Conservation (phyloP, 2,797 vertebrate species). For the Octomys mimax region DNA sequence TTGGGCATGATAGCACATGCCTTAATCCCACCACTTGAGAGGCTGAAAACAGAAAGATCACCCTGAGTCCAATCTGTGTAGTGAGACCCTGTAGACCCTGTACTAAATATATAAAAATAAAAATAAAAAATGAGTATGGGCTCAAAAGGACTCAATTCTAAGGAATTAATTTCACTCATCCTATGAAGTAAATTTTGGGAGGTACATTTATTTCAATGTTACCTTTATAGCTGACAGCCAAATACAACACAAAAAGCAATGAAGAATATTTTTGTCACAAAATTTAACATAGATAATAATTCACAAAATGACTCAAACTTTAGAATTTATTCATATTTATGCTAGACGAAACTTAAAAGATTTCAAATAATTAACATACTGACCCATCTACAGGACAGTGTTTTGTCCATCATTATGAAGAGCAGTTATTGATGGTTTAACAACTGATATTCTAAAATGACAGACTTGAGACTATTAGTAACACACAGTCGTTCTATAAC, state of each 20-base stretch:
- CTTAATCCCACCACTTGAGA: too few species aligned
- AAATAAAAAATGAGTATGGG: neutral
- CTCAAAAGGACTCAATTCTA: neutral
- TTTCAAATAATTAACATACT: conserved; percentile 22
- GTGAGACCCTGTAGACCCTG: too few species aligned
- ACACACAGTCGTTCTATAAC: neutral
- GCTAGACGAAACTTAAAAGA: conserved; percentile 26
- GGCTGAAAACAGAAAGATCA: too few species aligned
- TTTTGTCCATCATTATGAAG: neutral
- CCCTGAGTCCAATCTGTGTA: too few species aligned
- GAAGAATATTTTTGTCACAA: neutral
- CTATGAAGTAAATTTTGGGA: neutral
- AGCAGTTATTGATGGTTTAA: neutral
- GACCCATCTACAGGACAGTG: neutral
- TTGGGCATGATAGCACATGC: too few species aligned
- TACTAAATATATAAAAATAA: too few species aligned
- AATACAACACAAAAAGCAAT: neutral
- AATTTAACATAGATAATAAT: conserved; percentile 8
- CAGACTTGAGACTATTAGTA: neutral
- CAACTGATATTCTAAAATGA: neutral
- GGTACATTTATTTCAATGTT: neutral
- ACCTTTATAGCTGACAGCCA: neutral
- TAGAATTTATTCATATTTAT: conserved; percentile 29
- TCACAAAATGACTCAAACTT: neutral
- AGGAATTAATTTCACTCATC: neutral